Base-by-base conservation (phyloP, 1,140 invertebrate species). In the Apocrypta bakeri region DNA sequence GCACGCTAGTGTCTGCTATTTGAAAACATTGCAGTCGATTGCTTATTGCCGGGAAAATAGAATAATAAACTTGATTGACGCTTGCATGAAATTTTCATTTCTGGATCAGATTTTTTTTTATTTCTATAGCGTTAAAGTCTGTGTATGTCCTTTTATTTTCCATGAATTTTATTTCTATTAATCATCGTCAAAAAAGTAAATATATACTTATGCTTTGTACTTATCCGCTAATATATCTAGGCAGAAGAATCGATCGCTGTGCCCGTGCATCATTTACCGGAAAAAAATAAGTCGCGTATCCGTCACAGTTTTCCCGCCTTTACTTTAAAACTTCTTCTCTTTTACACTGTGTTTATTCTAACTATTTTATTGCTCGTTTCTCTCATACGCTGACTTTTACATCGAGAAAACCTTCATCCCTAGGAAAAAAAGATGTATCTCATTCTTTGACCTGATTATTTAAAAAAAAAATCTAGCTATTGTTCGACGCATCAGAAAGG, bases 161-260 rank as follows among this genome's bases (percentile, higher is more conserved):
- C n/a, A n/a, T n/a, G n/a, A n/a, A n/a, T n/a, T n/a, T n/a, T n/a
- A 8, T 17, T 48, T 48, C 42, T 17, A 9, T 48, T 17, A 64
- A 64, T 64, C 61, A 1, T 64, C 25, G 40, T n/a, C n/a, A n/a
- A n/a, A n/a, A n/a, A n/a, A n/a, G n/a, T n/a, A n/a, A n/a, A n/a
- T n/a, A n/a, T n/a, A n/a, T n/a, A n/a, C n/a, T n/a, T n/a, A n/a
- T n/a, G n/a, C n/a, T n/a, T n/a, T n/a, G n/a, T n/a, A n/a, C n/a
- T n/a, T n/a, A n/a, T n/a, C n/a, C n/a, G n/a, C n/a, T n/a, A n/a
- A n/a, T n/a, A n/a, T n/a, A n/a, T n/a, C n/a, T n/a, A n/a, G n/a
- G n/a, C n/a, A n/a, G n/a, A n/a, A 27, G 71, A 73, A 73, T 73
- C 71, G 71, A 73, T 73, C 71, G 21, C 25, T 42, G 9, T 24